A percentile compares a stretch with the other conserved stretches of the same genome.
Conservation (phyloP, 1,140 invertebrate genomes). For the Lepeophtheirus salmonis region DNA sequence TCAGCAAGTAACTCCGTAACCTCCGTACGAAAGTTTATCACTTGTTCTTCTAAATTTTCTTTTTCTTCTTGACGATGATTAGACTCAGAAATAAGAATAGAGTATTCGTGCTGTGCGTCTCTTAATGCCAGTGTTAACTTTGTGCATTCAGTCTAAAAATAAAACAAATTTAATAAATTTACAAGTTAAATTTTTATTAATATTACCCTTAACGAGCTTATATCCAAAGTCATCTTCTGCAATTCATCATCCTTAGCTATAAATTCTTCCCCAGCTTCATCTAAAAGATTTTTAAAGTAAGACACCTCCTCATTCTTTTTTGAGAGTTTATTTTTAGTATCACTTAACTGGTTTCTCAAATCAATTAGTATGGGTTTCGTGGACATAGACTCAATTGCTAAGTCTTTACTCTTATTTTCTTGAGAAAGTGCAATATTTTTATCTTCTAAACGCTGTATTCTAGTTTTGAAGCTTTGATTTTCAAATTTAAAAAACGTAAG, state of each 20-base stretch:
- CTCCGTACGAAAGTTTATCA: neutral
- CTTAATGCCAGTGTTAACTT: neutral
- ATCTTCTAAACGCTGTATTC: neutral
- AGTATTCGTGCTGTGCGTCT: neutral
- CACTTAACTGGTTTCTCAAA: neutral
- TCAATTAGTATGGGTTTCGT: neutral
- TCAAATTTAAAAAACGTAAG: neutral
- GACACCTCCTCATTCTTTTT: neutral
- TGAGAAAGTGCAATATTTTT: neutral
- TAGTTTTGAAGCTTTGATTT: neutral
- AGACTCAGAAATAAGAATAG: neutral
- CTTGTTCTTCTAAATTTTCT: neutral
- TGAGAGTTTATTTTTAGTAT: neutral
- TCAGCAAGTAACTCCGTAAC: neutral
- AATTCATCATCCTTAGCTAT: neutral
- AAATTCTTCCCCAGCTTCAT: constrained; percentile 12
- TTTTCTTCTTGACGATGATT: constrained; percentile 2
- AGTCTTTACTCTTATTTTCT: neutral
- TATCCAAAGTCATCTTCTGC: neutral
- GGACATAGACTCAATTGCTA: neutral
- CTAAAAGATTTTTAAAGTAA: constrained; percentile 1
- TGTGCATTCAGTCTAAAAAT: neutral
- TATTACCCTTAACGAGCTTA: neutral
- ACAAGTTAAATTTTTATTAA: neutral
- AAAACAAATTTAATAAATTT: neutral